Evolutionary conservation across 92 coral and sea anemone species (phyloP), one percentile per base, ranked within the genome.

Genomic region (Siderastrea radians): DNA sequence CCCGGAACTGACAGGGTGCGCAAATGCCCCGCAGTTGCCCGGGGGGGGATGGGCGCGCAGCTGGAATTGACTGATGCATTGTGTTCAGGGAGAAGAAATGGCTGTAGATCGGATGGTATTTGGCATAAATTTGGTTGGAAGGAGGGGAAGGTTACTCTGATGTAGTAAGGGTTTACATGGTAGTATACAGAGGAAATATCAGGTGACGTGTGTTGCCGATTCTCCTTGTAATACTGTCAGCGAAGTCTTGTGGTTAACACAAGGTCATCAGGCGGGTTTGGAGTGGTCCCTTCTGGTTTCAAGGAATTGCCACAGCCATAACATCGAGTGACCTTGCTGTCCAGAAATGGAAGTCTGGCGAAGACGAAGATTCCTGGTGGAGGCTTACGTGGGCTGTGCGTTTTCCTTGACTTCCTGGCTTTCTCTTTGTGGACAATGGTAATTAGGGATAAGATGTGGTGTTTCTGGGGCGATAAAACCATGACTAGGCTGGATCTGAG

Each of bases 241-340:
- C 68, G 71, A 49, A 83, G 76, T 63, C 86, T 87, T 49, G 94
- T 90, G 38, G 38, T 26, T 26, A 26, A 26, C 38, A 26, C 38
- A 26, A 26, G 38, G 38, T 26, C 93, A 72, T 93, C 75, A 4
- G 93, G 91, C 50, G 92, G 88, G 17, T 44, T 53, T 55, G 93
- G 96, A 61, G 90, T 79, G 54, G 61, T 2, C 3, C 91, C 95
- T 53, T 38, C 76, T 80, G 93, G 93, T 78, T 93, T 93, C 51
- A 93, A 78, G 47, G 84, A 3, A 53, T 86, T 44, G 17, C 88
- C 80, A 55, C 96, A 90, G 66, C 96, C 92, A 68, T 93, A 81
- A 54, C 96, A 93, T 53, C 62, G 62, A 16, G 89, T 86, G n/a
- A 93, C 94, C 66, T 58, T 78, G 59, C 78, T 65, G 64, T 93